Base-by-base conservation (phyloP, 2,888 invertebrate genomes). In the Tiliacea aurago region DNA sequence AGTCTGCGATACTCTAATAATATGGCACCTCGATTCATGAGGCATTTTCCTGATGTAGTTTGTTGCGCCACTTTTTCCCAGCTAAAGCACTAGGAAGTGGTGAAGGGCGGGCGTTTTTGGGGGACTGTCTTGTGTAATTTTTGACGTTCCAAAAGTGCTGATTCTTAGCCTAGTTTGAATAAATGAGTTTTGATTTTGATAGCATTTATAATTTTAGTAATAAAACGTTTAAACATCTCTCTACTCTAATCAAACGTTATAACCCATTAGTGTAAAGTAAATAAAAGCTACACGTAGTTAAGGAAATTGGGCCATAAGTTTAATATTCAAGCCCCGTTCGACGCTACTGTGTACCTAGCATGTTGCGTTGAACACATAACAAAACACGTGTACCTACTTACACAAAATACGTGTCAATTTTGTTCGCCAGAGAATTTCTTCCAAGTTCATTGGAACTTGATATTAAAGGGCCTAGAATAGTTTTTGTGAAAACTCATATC, bases 301-400 rank as follows among this genome's bases (percentile, higher is more conserved):
- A 41, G 28, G 33, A 37, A 70, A 71, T 70, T 53, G 59, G 53
- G 33, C 28, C 68, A 49, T 45, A 28, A 49, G 10, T 53, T 81
- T 71, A 73, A 51, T 81, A 81, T 80, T 71, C 71, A 68, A 6
- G 56, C n/a, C 28, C 9, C 47, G 43, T 45, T 45, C 55, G 59
- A 33, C 18, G 58, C n/a, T 58, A 51, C n/a, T 20, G 33, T 49
- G 51, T 77, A 37, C 15, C 28, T 63, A 67, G 18, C 45, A 63
- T 1, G 28, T 64, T 33, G 28, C 53, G 49, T 68, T 64, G 62
- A 64, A 55, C 9, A 28, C 37, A 20, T 18, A 70, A 55, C 18
- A 18, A 49, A 64, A 67, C 11, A 61, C 20, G 13, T 20, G 28
- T 64, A 33, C 23, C 10, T 43, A 43, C 18, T 15, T 43, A 47